Evolutionary conservation across 2,113 vertebrate species (phyloP), one percentile per base, ranked within the genome.

Genomic region (Erythrocercus mccallii): DNA sequence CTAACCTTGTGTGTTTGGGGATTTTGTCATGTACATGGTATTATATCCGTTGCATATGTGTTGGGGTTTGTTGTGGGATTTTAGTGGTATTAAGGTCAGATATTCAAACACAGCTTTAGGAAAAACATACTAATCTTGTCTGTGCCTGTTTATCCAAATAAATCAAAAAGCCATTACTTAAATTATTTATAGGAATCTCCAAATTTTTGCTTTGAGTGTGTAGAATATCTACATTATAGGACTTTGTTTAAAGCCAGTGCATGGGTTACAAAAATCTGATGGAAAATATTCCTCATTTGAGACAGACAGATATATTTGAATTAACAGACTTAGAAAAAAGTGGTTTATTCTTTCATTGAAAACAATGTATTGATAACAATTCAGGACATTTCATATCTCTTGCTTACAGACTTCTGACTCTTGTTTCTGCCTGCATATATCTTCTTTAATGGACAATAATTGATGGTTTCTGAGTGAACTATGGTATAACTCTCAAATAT

Each of bases 11-110:
- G 12, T 51, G 27, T 86, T 77, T 1, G 2, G 23, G 68, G 42
- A 70, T 94, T 80, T 78, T 94, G 72, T 78, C 10, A 38, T 92
- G 94, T 74, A 45, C 48, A n/a, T 71, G 78, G 27, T 14, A 35
- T 86, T 94, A 78, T 37, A 86, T 60, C 17, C 6, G 1, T 71
- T 61, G 23, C 16, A 9, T 84, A 31, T 65, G 40, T 72, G 15
- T 53, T 66, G 51, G 5, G 6, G 53, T 86, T 88, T 86, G 51
- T 83, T 74, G 80, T 35, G 68, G 45, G 61, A 60, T 90, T 96
- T 90, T 60, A 81, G 31, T 74, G 44, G 44, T 86, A 79, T 84
- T 96, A 94, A 93, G 72, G 77, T 90, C 83, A 86, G 35, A 74
- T 71, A 81, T 35, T 74, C 45, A 88, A 73, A 76, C 53, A 14